Evolutionary conservation across 2,888 invertebrate genomes (phyloP), one percentile per base, ranked within the genome.

Genomic region (Eilema depressum): DNA sequence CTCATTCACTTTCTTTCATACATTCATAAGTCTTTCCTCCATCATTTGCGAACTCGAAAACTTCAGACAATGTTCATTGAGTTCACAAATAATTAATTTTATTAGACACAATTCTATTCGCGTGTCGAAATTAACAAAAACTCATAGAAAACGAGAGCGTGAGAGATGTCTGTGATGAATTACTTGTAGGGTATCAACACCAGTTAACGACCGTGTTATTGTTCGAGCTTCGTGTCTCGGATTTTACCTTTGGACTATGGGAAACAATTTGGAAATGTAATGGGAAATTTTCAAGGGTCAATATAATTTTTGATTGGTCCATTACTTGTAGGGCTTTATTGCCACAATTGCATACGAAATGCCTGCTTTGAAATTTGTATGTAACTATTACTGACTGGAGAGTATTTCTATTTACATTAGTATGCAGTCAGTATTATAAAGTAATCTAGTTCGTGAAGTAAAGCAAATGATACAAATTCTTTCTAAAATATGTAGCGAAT

Each of bases 81-180:
- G 77, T 81, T 85, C 85, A 80, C 83, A 83, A 77, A 78, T 80
- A 76, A 84, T 85, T 84, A 79, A 83, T 84, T 85, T 80, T 76
- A 83, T 82, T 76, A 75, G 74, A 72, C 71, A 71, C 73, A 75
- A 81, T 79, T 79, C 77, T 79, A 82, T 81, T 86, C 65, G 82
- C 86, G 82, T 87, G 86, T 84, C 82, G 85, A 83, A 83, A 82
- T 81, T 73, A 78, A 82, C 75, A 85, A 88, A 89, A 83, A 79
- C 69, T 75, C 63, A 70, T 80, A 74, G 83, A 84, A 85, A 90
- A 84, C 78, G 89, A 89, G 90, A 89, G 89, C 91, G 91, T 91
- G 91, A 68, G 90, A 90, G 82, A 73, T 66, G 82, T 79, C 70
- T 65, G 69, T 83, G 79, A 84, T 80, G 77, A 79, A 84, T 82